Base-by-base conservation (phyloP, 2,888 invertebrate species). In the Synergus itoensis region DNA sequence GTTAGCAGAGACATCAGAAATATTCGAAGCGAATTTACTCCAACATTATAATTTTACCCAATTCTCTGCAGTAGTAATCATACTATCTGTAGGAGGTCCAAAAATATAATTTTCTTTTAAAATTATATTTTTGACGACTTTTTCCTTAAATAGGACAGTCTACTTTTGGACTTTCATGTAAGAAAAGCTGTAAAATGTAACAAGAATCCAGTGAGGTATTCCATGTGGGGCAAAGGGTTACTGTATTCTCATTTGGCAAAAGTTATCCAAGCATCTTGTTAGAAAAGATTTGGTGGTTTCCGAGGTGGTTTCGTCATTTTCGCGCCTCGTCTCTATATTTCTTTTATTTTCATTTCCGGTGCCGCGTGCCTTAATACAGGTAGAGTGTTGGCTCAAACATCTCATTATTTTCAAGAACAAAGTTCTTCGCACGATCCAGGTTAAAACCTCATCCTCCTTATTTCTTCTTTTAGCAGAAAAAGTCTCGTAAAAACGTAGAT, bases 391-490 rank as follows among this genome's bases (percentile, higher is more conserved):
- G 60, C 21, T 77, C 83, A 81, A 78, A 77, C 80, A 84, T 84
- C 83, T 85, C 84, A 86, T 86, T 86, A 86, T 84, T 85, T 82
- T 83, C 79, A 78, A 83, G 85, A 83, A 79, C 81, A 81, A 78
- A 83, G 80, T 79, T 60, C 78, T 83, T 57, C 77, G 75, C 65
- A 65, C 62, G 18, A 21, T 62, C 21, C 21, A 62, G 60, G 60
- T 62, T 62, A 28, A 62, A 62, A 62, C 0, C 16, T 57, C 18
- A 57, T 57, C 18, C 18, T 18, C 57, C 18, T 57, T 57, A n/a
- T 14, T 57, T 57, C 57, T 57, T 16, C 18, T 57, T 62, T 21
- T n/a, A 21, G 11, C 21, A 57, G 4, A 8, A 57, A 57, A 57
- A 3, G 7, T 3, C 14, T 45, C 45, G 14, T 14, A 45, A 45